These are phyloP conservation scores for Fistularia tabacaria DNA, from an alignment of 2,797 vertebrate species.

Conservation along the genomic window DNA sequence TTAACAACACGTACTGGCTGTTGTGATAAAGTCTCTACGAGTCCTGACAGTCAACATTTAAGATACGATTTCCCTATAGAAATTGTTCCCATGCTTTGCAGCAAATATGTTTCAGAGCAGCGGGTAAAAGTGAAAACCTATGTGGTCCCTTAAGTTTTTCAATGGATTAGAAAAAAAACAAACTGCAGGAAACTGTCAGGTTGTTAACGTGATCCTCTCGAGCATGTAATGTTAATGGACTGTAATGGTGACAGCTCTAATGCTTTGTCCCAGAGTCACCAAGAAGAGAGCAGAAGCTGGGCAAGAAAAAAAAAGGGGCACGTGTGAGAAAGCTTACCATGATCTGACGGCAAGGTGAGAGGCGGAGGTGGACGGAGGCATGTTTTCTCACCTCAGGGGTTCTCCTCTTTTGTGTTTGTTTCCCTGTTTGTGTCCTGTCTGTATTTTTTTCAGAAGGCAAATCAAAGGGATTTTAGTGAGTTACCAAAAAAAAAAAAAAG, in stretches of 20 bases:
- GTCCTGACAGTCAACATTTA: constrained; percentile 1
- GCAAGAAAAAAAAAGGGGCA: constrained; percentile 42
- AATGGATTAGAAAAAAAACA: constrained; percentile 27
- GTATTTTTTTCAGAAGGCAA: constrained; percentile 24
- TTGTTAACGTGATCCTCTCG: constrained; percentile 44
- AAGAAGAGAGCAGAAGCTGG: constrained; percentile 33
- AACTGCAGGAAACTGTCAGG: constrained; percentile 24
- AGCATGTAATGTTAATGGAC: constrained; percentile 54
- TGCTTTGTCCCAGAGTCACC: constrained; percentile 39
- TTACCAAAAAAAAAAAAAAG: too few species aligned
- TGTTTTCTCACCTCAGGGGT: constrained; percentile 18
- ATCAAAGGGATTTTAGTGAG: too few species aligned
- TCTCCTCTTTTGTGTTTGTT: constrained; percentile 16
- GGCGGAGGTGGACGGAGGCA: constrained; percentile 2
- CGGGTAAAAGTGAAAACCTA: constrained; percentile 20
- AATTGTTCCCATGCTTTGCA: neutral
- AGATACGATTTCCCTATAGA: neutral
- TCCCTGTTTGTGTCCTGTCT: neutral
- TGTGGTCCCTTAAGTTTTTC: constrained; percentile 24
- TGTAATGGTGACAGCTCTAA: constrained; percentile 48
- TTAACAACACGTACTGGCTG: neutral
- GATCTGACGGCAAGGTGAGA: constrained; percentile 67
- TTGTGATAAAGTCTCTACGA: neutral
- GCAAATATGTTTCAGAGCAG: constrained; percentile 2
- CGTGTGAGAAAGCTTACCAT: constrained; percentile 53